Evolutionary conservation across 2,113 vertebrate species (phyloP), one percentile per base, ranked within the genome.

Genomic region (Pandion haliaetus): DNA sequence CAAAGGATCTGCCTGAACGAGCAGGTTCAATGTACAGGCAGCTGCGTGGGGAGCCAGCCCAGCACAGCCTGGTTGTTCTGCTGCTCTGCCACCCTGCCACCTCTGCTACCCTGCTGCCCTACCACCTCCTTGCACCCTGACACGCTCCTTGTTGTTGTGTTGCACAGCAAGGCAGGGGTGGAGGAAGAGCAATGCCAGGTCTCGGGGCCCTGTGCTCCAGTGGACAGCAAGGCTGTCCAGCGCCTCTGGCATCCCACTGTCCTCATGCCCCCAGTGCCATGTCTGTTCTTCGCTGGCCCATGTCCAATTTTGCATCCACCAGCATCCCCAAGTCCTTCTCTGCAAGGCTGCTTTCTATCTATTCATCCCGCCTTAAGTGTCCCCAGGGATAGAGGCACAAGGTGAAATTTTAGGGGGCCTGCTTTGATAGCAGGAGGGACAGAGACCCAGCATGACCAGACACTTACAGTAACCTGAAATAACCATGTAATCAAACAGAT

Each of bases 221-320:
- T 1, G 1, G 8, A 12, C 25, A 52, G 36, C 28, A 59, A 42
- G 28, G 20, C 31, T 62, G 9, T 17, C 36, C 63, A 38, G 32
- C 1, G 3, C 36, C 23, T 82, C 59, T 78, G 63, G 29, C 31
- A 23, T 18, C 61, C 34, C 25, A 2, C 71, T 70, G 28, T 23
- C 49, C 25, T 71, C 42, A 9, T 20, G 29, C 7, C 28, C 31
- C 47, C 4, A 1, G n/a, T 49, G 42, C 36, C 47, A 6, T 2
- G 3, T 9, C 47, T 3, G 6, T 29, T 66, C 29, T 67, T 50
- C 3, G 8, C 34, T 0, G 4, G 7, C 20, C 40, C 54, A 6
- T 16, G 15, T 26, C 20, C 25, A n/a, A 4, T 15, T 59, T 67
- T n/a, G 26, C 8, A 5, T 11, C 17, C 34, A 18, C 40, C 6